Conservation (phyloP, 2,113 vertebrate species). For the Aspiorhynchus laticeps region DNA sequence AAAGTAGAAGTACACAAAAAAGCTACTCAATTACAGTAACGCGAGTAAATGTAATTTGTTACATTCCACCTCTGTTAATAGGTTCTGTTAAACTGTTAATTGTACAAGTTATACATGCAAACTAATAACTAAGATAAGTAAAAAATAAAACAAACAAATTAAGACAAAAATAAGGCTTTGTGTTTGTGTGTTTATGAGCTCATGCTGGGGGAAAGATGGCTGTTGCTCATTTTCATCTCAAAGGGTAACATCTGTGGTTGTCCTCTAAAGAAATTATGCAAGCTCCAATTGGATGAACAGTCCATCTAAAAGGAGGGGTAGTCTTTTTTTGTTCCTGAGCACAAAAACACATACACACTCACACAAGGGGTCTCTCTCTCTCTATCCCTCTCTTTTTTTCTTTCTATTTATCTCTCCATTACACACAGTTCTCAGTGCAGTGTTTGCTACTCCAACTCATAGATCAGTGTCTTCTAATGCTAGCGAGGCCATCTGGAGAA, state of each 20-base stretch:
- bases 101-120: background rate
- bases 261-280: conserved; percentile 71
- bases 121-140: background rate
- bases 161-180: background rate
- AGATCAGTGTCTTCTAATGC: conserved; percentile 43
- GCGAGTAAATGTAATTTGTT: too few species aligned
- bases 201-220: conserved; percentile 32
- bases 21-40: too few species aligned
- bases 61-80: too few species aligned
- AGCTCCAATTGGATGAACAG: conserved; percentile 62
- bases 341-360: conserved; percentile 31
- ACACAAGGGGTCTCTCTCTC: conserved; percentile 9
- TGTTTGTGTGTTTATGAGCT: background rate
- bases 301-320: conserved; percentile 40
- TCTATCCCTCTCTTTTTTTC: background rate
- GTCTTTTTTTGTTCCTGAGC: conserved; percentile 7
- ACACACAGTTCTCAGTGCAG: conserved; percentile 17
- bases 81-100: background rate
- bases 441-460: conserved; percentile 14
- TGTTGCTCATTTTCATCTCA: conserved; percentile 73
- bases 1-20: too few species aligned
- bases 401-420: background rate
- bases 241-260: conserved; percentile 71
- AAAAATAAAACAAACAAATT: background rate
- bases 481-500: conserved; percentile 50